These are phyloP conservation scores for Apteryx owenii DNA, from an alignment of 2,113 vertebrate species.

Conservation along the genomic window DNA sequence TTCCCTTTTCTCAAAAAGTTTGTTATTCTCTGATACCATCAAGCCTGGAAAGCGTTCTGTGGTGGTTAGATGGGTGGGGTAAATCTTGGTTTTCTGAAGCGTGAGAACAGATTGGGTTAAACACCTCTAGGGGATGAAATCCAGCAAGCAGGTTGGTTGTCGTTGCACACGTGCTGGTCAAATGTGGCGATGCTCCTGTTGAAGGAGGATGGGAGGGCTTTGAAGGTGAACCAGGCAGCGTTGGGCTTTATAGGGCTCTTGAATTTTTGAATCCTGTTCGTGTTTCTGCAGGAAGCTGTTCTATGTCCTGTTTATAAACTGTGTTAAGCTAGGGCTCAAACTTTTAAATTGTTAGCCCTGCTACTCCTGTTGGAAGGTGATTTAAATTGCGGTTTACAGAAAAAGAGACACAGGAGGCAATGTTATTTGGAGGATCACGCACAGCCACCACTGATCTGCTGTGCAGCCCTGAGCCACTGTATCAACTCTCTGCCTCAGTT, in stretches of 20 bases:
- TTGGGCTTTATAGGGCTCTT: background rate
- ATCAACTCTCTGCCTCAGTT: conserved; percentile 1
- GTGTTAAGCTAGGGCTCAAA: background rate
- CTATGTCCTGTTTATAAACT: background rate
- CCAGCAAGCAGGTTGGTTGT: background rate
- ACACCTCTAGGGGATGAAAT: background rate
- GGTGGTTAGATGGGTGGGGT: background rate
- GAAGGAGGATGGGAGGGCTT: background rate
- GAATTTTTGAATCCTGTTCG: background rate
- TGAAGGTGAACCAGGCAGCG: background rate
- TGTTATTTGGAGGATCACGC: background rate
- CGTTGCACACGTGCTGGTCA: background rate
- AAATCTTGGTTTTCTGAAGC: background rate
- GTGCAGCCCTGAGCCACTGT: background rate
- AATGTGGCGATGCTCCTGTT: background rate
- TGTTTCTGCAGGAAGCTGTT: background rate
- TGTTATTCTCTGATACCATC: background rate
- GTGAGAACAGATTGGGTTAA: background rate
- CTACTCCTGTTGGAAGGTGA: background rate
- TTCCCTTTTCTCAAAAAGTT: background rate
- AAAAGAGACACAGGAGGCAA: background rate
- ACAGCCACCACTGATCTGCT: background rate
- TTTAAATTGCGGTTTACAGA: background rate
- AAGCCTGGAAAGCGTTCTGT: background rate
- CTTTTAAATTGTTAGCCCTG: background rate